Percentiles rank a stretch among this genome's conserved stretches.
These are phyloP conservation scores for Beroe forskalii DNA, from an alignment of 37 sponge, comb jelly and placozoan genomes.

Conservation along the genomic window DNA sequence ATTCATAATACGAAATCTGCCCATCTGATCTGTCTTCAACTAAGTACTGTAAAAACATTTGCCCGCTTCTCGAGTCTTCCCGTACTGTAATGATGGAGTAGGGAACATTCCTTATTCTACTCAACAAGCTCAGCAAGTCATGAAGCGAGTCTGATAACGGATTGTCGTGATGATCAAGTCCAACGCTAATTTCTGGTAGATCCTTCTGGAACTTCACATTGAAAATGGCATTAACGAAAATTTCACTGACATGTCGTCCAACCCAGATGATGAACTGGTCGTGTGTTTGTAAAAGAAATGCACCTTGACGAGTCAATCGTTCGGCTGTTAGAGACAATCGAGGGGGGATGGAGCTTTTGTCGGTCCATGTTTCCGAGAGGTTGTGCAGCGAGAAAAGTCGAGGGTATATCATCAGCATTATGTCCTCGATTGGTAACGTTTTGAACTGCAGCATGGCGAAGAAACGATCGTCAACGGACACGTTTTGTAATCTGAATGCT, in stretches of 20 bases:
- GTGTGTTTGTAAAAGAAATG: conserved; percentile 83
- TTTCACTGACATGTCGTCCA: conserved; percentile 31
- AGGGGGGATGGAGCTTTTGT: conserved; percentile 67
- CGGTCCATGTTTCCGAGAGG: conserved; percentile 72
- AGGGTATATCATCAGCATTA: conserved; percentile 80
- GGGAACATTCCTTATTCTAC: conserved; percentile 3
- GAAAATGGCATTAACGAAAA: conserved; percentile 45
- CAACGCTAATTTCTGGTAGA: neutral
- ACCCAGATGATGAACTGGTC: conserved; percentile 48
- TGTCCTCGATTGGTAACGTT: conserved; percentile 76
- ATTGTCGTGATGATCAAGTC: conserved; percentile 34
- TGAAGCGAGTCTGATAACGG: conserved; percentile 25
- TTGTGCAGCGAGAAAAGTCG: conserved; percentile 76
- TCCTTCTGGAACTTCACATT: neutral
- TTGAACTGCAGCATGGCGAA: conserved; percentile 81
- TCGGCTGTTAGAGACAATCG: conserved; percentile 79
- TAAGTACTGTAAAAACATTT: conserved; percentile 77
- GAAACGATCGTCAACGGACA: conserved; percentile 74
- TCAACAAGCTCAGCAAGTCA: conserved; percentile 3
- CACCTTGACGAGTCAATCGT: conserved; percentile 78
- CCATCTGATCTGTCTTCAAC: conserved; percentile 90
- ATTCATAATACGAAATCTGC: conserved; percentile 89
- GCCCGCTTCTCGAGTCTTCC: conserved; percentile 77
- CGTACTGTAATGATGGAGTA: conserved; percentile 52
- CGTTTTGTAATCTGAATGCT: conserved; percentile 77